Percentiles rank a stretch among this genome's conserved stretches.
Evolutionary conservation across 2,888 invertebrate genomes (phyloP).

Genomic region (Digitonthophagus gazella): DNA sequence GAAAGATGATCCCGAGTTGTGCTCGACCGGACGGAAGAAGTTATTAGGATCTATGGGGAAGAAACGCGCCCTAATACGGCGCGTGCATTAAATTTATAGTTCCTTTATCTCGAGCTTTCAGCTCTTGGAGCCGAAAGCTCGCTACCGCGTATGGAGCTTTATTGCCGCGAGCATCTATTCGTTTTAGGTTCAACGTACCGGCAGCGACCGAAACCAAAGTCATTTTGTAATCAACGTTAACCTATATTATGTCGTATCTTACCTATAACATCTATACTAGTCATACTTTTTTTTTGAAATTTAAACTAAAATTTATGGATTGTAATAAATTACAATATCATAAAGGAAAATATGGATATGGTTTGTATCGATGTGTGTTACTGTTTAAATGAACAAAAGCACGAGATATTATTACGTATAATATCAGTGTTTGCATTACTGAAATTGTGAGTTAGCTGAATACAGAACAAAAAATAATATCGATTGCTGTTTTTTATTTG

Average conservation of each 20-base stretch:
- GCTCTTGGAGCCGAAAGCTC: not conserved
- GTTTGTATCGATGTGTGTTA: too few species aligned
- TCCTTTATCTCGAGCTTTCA: slow-evolving; percentile 5
- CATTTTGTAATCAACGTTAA: not conserved
- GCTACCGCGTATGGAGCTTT: not conserved
- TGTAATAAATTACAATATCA: too few species aligned
- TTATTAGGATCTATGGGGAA: slow-evolving; percentile 7
- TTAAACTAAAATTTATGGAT: too few species aligned
- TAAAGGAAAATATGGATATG: too few species aligned
- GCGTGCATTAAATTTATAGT: slow-evolving; percentile 7
- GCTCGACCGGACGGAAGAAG: not conserved
- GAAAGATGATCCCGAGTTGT: not conserved
- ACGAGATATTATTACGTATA: not conserved
- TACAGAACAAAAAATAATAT: not conserved
- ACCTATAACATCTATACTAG: not conserved
- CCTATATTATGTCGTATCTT: not conserved
- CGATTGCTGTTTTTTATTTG: not conserved
- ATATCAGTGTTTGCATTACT: not conserved
- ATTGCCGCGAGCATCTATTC: not conserved
- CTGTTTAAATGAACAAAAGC: not conserved
- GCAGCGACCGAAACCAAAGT: not conserved
- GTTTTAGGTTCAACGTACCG: not conserved
- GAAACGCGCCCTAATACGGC: not conserved
- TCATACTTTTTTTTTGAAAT: too few species aligned
- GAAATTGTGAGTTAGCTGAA: not conserved